These are phyloP conservation scores for Melanotaenia boesemani DNA, from an alignment of 2,797 vertebrate species.

Conservation along the genomic window DNA sequence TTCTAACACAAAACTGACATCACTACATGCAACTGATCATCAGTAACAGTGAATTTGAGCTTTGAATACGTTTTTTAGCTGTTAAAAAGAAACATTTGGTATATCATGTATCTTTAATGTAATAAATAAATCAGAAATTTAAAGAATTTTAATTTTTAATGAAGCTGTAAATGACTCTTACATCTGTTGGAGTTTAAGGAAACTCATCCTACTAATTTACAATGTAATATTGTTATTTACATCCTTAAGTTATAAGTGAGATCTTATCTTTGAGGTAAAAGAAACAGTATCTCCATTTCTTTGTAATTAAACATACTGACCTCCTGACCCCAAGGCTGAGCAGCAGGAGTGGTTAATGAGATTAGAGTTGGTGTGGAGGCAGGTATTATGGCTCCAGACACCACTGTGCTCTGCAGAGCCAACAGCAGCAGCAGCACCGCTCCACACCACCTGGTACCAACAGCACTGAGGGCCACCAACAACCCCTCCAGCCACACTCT, in stretches of 20 bases:
- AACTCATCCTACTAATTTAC: neutral
- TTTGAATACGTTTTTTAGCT: neutral
- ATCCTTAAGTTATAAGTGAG: neutral
- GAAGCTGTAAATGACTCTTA: neutral
- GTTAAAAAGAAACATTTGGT: neutral
- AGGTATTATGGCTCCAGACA: slow-evolving; percentile 82
- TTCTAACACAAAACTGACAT: neutral
- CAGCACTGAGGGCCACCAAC: slow-evolving; percentile 56
- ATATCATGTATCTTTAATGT: no score
- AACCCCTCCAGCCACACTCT: slow-evolving; percentile 27
- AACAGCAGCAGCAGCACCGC: slow-evolving; percentile 57
- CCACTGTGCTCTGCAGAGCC: slow-evolving; percentile 70
- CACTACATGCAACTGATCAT: neutral
- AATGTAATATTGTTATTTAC: neutral
- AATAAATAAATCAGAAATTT: no score
- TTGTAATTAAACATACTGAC: slow-evolving; percentile 54
- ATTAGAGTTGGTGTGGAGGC: slow-evolving; percentile 74
- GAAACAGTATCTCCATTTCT: slow-evolving; percentile 40
- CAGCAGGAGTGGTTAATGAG: slow-evolving; percentile 72
- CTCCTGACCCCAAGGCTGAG: slow-evolving; percentile 59
- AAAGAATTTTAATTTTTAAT: no score
- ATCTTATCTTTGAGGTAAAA: neutral
- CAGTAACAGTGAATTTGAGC: neutral
- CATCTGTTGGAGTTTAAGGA: neutral
- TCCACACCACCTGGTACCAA: slow-evolving; percentile 78